A percentile compares a stretch with the other conserved stretches of the same genome.
Evolutionary conservation across 2,113 vertebrate genomes (phyloP).

Genomic region (Paracyprichromis sp.): DNA sequence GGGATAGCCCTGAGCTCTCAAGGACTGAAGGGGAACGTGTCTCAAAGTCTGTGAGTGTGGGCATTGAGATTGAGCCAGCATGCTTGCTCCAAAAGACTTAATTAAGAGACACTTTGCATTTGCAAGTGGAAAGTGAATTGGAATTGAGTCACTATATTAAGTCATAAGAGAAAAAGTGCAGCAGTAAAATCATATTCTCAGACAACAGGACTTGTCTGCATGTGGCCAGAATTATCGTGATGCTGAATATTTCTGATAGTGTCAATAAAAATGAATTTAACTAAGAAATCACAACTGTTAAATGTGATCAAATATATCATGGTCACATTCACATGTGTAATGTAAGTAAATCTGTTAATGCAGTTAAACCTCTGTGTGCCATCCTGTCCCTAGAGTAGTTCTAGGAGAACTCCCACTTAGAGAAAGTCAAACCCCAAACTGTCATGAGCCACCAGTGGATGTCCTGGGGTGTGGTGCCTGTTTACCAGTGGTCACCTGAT

Average conservation of each 20-base stretch:
- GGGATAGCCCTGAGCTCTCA: background rate
- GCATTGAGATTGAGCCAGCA: background rate
- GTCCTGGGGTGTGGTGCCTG: background rate
- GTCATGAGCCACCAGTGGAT: background rate
- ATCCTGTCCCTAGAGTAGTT: background rate
- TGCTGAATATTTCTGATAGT: background rate
- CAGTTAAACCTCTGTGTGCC: background rate
- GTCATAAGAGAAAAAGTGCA: background rate
- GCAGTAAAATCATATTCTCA: background rate
- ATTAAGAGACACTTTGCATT: background rate
- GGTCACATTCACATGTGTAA: background rate
- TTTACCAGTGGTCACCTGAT: background rate
- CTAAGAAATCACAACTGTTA: background rate
- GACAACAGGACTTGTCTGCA: background rate
- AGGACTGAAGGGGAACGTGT: background rate
- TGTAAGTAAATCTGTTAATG: background rate
- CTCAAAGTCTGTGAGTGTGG: background rate
- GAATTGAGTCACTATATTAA: background rate
- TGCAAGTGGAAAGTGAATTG: background rate
- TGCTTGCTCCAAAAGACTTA: background rate
- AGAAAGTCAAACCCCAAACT: background rate
- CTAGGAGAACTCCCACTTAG: background rate
- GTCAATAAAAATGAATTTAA: background rate
- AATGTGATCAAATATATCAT: background rate
- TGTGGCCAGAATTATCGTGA: background rate